Evolutionary conservation across 1,140 invertebrate genomes (phyloP).

Genomic region (Apis cerana): DNA sequence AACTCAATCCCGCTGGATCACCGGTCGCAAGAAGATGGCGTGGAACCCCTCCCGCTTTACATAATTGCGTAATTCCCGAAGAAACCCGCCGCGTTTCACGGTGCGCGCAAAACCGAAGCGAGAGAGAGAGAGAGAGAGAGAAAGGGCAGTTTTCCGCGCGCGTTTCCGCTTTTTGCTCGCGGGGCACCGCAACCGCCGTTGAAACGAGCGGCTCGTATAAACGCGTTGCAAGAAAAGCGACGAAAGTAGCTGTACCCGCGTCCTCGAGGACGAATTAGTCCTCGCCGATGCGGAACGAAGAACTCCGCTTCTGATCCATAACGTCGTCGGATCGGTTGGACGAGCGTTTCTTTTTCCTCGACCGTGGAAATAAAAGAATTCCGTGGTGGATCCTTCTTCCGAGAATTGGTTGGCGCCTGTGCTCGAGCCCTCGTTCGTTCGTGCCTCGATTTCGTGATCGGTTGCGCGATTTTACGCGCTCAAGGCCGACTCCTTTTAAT

Average conservation of each 20-base stretch:
- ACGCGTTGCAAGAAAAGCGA: slow-evolving; percentile 41
- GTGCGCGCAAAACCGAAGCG: not conserved
- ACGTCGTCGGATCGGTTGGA: not conserved
- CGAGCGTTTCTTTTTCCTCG: not conserved
- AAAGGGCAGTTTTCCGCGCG: slow-evolving; percentile 3
- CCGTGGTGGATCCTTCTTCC: slow-evolving; percentile 38
- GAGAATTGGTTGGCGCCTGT: slow-evolving; percentile 43
- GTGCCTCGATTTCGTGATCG: not conserved
- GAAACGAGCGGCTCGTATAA: slow-evolving; percentile 26
- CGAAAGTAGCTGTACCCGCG: slow-evolving; percentile 40
- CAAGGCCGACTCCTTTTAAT: not conserved
- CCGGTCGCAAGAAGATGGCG: not conserved
- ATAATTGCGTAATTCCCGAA: slow-evolving; percentile 32
- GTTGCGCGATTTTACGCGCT: not conserved
- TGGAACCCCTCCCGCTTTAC: not conserved
- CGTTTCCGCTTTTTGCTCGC: slow-evolving; percentile 37
- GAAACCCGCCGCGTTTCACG: not conserved
- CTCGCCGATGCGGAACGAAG: slow-evolving; percentile 61
- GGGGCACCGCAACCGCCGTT: not conserved
- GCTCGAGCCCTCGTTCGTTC: too few relatives aligned
- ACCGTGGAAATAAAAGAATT: not conserved
- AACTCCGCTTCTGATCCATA: slow-evolving; percentile 48
- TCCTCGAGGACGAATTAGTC: slow-evolving; percentile 62
- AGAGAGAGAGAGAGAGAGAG: too few relatives aligned
- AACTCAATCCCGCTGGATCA: not conserved